Base-by-base conservation (phyloP, 1,140 invertebrate genomes). In the Cotesia vestalis region DNA sequence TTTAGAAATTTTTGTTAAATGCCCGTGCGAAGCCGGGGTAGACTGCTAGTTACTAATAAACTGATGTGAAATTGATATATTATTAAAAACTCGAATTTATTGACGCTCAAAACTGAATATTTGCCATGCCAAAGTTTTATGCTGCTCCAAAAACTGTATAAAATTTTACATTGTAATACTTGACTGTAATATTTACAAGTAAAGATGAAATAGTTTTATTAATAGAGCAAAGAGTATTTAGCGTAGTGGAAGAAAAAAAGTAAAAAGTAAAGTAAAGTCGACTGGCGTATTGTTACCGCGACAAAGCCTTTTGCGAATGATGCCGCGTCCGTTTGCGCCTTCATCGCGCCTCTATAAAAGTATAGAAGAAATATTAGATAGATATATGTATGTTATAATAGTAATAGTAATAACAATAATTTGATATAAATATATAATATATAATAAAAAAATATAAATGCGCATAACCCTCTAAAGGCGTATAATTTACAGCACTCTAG, bases 401-500 rank as follows among this genome's bases (percentile, higher is more conserved):
- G 52, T 72, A 53, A 46, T 66, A 35, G n/a, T 63, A 17, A 17
- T 20, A 36, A 53, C 52, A 62, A 62, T 53, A 66, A 51, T 38
- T 27, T 35, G 17, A 40, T 38, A 46, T 35, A 1, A 68, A 38
- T 27, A 52, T 52, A 71, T 4, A 66, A 64, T 36, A 35, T 27
- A 20, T 64, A 63, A 46, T 46, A 55, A 75, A 74, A 73, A 73
- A 78, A 81, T 80, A 83, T 61, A 57, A 77, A 84, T 84, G 81
- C 81, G 81, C 83, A 86, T 84, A 80, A 84, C 79, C 80, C 76
- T 83, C 83, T 86, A 84, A 86, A 85, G 84, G 84, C 84, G 74
- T 81, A 82, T 86, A 86, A 85, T 67, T 85, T 86, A 87, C 85
- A 86, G 85, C 85, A 87, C 83, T 85, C 85, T 87, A 87, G 85